These are phyloP conservation scores for Eulithis testata DNA, from an alignment of 2,888 invertebrate species.

Conservation along the genomic window DNA sequence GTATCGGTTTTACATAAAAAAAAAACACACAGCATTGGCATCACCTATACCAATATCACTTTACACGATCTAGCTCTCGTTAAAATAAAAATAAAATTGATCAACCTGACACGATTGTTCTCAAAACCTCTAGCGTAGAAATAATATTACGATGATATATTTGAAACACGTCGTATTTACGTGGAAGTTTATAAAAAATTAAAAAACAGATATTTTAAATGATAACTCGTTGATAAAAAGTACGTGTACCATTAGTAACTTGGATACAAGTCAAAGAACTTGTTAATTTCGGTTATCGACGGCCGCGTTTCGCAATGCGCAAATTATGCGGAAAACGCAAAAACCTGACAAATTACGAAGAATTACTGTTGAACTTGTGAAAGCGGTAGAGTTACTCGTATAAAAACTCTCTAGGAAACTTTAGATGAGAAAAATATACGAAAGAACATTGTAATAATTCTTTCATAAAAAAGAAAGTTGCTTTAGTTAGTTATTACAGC, in stretches of 20 bases:
- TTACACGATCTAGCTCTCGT: no score
- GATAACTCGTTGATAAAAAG: no score
- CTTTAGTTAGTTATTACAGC: constrained; percentile 30
- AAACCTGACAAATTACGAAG: constrained; percentile 50
- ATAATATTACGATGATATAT: no score
- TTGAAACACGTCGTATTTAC: no score
- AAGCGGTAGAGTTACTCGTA: constrained; percentile 59
- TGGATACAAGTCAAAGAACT: constrained; percentile 9
- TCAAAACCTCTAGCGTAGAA: no score
- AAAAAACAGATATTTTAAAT: no score
- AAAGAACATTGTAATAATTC: constrained; percentile 36
- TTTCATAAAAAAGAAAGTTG: constrained; percentile 37
- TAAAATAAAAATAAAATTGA: no score
- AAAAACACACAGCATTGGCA: no score
- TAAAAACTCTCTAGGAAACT: constrained; percentile 55
- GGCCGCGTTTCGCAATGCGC: constrained; percentile 34
- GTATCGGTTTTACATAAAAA: no score
- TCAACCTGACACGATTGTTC: no score
- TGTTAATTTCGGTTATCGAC: constrained; percentile 31
- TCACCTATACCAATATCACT: no score
- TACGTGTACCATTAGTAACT: not conserved
- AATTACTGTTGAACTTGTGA: constrained; percentile 59
- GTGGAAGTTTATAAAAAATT: no score
- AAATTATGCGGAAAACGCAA: constrained; percentile 45
- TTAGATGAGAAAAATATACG: constrained; percentile 38